Conservation (phyloP, 2,113 vertebrate genomes). For the Equus quagga region DNA sequence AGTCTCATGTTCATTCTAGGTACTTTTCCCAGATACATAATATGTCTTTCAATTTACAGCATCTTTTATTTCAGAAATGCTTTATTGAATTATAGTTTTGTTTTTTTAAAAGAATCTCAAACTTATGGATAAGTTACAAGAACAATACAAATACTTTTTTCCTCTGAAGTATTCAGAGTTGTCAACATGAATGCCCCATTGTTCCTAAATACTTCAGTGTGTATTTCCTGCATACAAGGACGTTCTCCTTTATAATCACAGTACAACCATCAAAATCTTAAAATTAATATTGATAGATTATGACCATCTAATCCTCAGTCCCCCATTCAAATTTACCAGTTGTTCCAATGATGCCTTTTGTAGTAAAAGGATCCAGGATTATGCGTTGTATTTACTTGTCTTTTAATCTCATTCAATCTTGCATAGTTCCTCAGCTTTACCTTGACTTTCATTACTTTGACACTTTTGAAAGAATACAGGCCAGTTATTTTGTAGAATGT, state of each 20-base stretch:
- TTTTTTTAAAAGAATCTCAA: neutral
- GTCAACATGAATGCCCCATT: neutral
- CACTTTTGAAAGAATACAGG: neutral
- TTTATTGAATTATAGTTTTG: neutral
- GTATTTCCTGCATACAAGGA: neutral
- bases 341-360: neutral
- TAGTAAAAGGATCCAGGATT: neutral
- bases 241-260: neutral
- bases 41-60: neutral
- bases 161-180: neutral
- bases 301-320: neutral
- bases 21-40: neutral
- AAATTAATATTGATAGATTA: neutral
- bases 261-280: neutral
- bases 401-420: slow-evolving; percentile 4
- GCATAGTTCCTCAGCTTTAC: neutral
- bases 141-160: neutral
- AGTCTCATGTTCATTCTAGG: neutral
- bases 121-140: neutral
- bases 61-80: neutral
- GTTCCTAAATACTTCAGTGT: neutral
- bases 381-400: neutral
- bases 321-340: neutral
- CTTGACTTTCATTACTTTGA: neutral
- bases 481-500: neutral